Base-by-base conservation (phyloP, 2,888 invertebrate species). In the Xanthia icteritia region DNA sequence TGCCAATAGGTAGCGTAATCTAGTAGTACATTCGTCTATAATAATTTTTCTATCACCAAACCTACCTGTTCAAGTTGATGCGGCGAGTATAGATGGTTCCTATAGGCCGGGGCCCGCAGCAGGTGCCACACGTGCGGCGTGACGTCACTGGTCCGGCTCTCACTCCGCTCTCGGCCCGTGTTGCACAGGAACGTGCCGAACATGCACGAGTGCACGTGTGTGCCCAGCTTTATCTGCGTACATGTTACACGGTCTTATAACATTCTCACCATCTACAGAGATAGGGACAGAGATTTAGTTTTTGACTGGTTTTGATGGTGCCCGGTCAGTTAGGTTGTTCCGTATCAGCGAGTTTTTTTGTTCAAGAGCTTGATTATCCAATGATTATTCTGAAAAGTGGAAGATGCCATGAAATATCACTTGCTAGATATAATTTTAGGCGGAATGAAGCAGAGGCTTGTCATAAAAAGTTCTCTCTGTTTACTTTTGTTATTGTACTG, bases 121-220 rank as follows among this genome's bases (percentile, higher is more conserved):
- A 99, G 98, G 78, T 98, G 97, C 99, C 99, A 99, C 75, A 99
- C 98, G 31, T 98, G 98, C 92, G 98, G 98, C 8, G 98, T 97
- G 86, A 97, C 97, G 82, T 98, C 98, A 71, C 96, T 95, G 80
- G 98, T 97, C 75, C 98, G 97, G 90, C 97, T 95, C 77, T 97
- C 97, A 70, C 95, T 93, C 60, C 99, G 97, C 94, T 98, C 98
- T 89, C 98, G 97, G 72, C 97, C 96, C 61, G 98, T 97, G 97
- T 99, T 99, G 96, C 99, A 99, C 87, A 99, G 97, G 97, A 99
- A 99, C 89, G 99, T 99, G 88, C 99, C 99, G 97, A 99, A 99
- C 92, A 99, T 97, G 95, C 99, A 99, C 81, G 99, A 99, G 95
- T 99, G 99, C 70, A 98, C 98, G 96, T 99, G 99, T 87, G 99